Conservation (phyloP, 23 tunicate species). For the Diplosoma virens region DNA sequence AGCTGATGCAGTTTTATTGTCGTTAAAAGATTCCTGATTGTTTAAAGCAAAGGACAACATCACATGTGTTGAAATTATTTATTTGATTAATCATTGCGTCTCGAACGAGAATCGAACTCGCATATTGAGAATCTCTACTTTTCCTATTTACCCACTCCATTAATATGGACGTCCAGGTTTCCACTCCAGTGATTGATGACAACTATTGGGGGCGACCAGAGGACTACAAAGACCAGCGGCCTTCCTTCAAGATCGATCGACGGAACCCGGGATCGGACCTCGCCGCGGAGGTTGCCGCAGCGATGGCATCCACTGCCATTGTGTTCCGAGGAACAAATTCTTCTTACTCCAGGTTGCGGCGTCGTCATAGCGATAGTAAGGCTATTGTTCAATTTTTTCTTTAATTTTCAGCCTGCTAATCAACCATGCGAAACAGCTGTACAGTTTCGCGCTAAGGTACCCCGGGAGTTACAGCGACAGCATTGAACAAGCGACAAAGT, state of each 20-base stretch:
- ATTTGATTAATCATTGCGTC: no score
- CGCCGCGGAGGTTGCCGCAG: slow-evolving; percentile 92
- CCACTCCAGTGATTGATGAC: slow-evolving; percentile 40
- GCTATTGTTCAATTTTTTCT: neutral
- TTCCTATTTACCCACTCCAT: no score
- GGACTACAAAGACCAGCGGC: slow-evolving; percentile 65
- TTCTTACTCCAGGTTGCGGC: slow-evolving; percentile 42
- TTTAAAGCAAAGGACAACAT: no score
- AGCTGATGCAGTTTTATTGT: no score
- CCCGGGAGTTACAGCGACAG: slow-evolving; percentile 71
- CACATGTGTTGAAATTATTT: no score
- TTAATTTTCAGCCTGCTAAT: slow-evolving; percentile 17
- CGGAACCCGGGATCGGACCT: slow-evolving; percentile 84
- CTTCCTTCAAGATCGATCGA: slow-evolving; percentile 62
- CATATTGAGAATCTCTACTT: no score
- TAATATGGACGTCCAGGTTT: no score
- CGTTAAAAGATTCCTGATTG: no score
- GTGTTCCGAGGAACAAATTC: slow-evolving; percentile 56
- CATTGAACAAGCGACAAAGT: slow-evolving; percentile 51
- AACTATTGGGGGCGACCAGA: slow-evolving; percentile 94
- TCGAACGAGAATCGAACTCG: no score
- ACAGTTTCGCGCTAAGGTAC: slow-evolving; percentile 68
- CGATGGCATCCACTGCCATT: slow-evolving; percentile 81
- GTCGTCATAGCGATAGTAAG: neutral
- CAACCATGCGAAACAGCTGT: slow-evolving; percentile 62